phyloP scores from a whole-genome alignment of 2,113 vertebrate genomes.

The Cebidichthys violaceus region DNA sequence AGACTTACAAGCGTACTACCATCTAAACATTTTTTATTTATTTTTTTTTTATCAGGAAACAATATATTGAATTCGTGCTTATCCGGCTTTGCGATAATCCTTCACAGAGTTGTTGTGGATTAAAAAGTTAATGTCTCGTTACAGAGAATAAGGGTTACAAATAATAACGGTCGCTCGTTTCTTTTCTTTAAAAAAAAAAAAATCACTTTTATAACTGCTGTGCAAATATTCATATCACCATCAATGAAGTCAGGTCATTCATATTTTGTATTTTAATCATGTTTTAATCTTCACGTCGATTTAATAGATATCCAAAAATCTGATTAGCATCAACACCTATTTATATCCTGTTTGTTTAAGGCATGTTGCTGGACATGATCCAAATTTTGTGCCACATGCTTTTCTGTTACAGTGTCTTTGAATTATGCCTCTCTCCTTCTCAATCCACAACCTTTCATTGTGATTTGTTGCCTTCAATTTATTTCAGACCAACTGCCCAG shows the following conservation, averaged over 20 bases:
- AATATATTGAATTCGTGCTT: not conserved
- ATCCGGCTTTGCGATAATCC: slow-evolving; percentile 33
- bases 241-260: not conserved
- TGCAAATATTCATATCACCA: not conserved
- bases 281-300: slow-evolving; percentile 10
- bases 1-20: slow-evolving; percentile 26
- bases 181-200: too few species aligned
- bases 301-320: slow-evolving; percentile 26
- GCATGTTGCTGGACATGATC: slow-evolving; percentile 33
- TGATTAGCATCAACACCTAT: slow-evolving; percentile 7
- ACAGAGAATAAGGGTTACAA: not conserved
- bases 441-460: not conserved
- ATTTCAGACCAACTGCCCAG: not conserved
- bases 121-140: slow-evolving; percentile 5
- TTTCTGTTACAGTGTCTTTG: not conserved
- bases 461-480: slow-evolving; percentile 14
- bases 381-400: slow-evolving; percentile 23
- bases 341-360: slow-evolving; percentile 11
- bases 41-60: slow-evolving; percentile 8
- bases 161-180: not conserved
- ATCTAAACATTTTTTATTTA: slow-evolving; percentile 1
- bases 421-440: not conserved
- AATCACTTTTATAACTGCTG: not conserved
- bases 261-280: not conserved
- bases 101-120: slow-evolving; percentile 11